Base-by-base conservation (phyloP, 1,140 invertebrate species). In the Streblospio benedicti region DNA sequence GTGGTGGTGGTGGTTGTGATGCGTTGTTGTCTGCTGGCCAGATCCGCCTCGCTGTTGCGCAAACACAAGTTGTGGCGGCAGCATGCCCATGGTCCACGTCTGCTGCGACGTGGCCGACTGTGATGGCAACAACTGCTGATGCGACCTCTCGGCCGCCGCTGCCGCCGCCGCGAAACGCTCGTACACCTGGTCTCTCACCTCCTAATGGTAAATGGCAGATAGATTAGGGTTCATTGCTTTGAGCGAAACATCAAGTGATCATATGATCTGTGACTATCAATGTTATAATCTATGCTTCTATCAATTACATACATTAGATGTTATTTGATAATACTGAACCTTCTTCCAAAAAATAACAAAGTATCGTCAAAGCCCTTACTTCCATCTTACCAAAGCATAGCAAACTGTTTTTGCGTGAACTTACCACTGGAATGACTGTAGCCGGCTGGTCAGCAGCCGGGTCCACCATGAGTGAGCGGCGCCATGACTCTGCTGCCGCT, bases 381-480 rank as follows among this genome's bases (percentile, higher is more conserved):
- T n/a, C n/a, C n/a, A n/a, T n/a, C n/a, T n/a, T n/a, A n/a, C n/a
- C n/a, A n/a, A n/a, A n/a, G n/a, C n/a, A n/a, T n/a, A n/a, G n/a
- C n/a, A n/a, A n/a, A n/a, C n/a, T n/a, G n/a, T n/a, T n/a, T n/a
- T n/a, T n/a, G n/a, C n/a, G n/a, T n/a, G n/a, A n/a, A 69, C 69
- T 65, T 65, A 79, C 76, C 51, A 88, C 83, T 20, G 86, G 85
- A 72, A 87, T 83, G 45, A 87, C 80, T 57, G 72, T 66, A 43
- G 74, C 65, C 52, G 76, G 71, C 49, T 74, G 70, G 52, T 79
- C 76, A 57, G 76, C 67, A 50, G n/a, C n/a, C n/a, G n/a, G n/a
- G 69, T 91, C 88, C 1, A 90, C 86, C 50, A 91, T 83, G 2
- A 92, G 77, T 5, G 89, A 88, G 65, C 87, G 81, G 47, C 85